phyloP scores from a whole-genome alignment of 2,113 vertebrate genomes.

The Grantiella picta region DNA sequence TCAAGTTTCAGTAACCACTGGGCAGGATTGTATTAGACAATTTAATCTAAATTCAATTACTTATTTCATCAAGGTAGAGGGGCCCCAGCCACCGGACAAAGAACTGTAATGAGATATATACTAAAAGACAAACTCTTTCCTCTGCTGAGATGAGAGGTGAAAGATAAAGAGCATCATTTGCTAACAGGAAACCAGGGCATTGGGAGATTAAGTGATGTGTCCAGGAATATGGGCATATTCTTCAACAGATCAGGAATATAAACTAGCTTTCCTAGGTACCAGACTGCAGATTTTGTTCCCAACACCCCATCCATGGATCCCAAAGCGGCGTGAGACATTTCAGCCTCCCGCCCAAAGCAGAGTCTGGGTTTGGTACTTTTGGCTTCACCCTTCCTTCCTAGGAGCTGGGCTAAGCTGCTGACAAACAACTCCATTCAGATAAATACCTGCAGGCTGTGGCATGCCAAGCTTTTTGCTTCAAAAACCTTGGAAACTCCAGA shows the following conservation, averaged over 20 bases:
- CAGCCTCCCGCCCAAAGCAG: background rate
- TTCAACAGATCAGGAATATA: background rate
- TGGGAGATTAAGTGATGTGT: background rate
- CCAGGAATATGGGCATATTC: background rate
- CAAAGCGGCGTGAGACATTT: background rate
- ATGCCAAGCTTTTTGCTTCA: background rate
- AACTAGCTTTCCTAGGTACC: background rate
- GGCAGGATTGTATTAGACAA: background rate
- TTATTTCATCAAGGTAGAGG: slow-evolving; percentile 18
- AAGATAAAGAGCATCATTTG: slow-evolving; percentile 19
- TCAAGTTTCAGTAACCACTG: slow-evolving; percentile 36
- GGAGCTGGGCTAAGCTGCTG: background rate
- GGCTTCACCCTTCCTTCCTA: background rate
- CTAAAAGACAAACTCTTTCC: background rate
- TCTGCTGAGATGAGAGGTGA: background rate
- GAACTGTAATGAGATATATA: background rate
- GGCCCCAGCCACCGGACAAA: background rate
- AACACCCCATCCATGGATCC: background rate
- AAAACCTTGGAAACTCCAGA: background rate
- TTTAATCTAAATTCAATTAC: slow-evolving; percentile 45
- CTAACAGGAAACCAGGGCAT: background rate
- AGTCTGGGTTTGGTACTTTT: background rate
- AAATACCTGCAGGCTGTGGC: background rate
- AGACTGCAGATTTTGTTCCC: background rate
- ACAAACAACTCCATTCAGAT: background rate